Conservation (phyloP, 2,888 invertebrate genomes). For the Eupsilia transversa region DNA sequence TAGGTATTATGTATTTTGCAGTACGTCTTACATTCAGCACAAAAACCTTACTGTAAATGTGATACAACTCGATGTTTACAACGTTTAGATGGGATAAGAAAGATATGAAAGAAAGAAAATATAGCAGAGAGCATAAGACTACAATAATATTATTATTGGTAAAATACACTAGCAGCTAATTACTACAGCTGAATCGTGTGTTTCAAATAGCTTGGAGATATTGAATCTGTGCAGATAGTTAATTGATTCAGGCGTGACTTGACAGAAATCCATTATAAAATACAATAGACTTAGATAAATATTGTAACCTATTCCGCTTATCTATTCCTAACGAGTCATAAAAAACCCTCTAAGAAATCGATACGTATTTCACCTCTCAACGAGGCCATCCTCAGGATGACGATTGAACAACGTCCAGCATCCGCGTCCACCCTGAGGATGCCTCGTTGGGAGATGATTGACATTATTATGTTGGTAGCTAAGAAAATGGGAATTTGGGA, state of each 20-base stretch:
- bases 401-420: no score
- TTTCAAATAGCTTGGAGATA: not conserved
- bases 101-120: not conserved
- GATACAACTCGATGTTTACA: not conserved
- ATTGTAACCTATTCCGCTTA: no score
- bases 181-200: not conserved
- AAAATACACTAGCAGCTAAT: no score
- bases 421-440: no score
- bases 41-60: not conserved
- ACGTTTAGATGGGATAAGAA: not conserved
- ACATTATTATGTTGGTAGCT: not conserved
- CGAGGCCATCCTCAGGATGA: no score
- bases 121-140: not conserved
- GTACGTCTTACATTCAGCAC: not conserved
- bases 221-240: not conserved
- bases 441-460: no score
- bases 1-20: conserved; percentile 16
- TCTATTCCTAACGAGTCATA: no score
- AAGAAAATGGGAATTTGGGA: not conserved
- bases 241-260: no score
- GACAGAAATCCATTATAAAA: no score
- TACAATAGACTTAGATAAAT: no score
- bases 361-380: no score
- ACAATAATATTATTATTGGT: not conserved
- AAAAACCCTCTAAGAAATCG: no score